Evolutionary conservation across 1,140 invertebrate species (phyloP).

Genomic region (Bombus waltoni): DNA sequence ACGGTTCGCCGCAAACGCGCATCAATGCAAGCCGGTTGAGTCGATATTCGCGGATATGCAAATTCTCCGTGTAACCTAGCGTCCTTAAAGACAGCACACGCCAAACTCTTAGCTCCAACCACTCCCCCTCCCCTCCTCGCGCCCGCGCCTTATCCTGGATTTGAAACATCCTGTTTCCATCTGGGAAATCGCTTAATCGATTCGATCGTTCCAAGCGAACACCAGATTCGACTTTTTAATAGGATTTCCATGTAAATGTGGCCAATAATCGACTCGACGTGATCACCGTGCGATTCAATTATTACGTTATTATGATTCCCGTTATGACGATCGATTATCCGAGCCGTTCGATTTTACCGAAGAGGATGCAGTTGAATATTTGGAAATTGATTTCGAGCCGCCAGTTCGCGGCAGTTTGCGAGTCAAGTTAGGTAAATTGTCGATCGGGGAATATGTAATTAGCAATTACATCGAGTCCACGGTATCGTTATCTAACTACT

Average conservation of each 20-base stretch:
- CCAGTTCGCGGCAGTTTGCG: background rate
- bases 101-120: too few species aligned
- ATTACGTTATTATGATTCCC: conserved; percentile 9
- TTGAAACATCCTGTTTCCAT: background rate
- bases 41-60: conserved; percentile 54
- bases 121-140: too few species aligned
- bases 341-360: background rate
- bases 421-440: conserved; percentile 24
- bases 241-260: background rate
- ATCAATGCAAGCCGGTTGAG: conserved; percentile 12
- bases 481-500: background rate
- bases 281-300: conserved; percentile 22
- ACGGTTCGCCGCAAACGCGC: conserved; percentile 34
- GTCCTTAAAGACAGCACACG: background rate
- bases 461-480: background rate
- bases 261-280: background rate
- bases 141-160: background rate
- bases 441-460: conserved; percentile 26
- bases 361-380: background rate
- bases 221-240: conserved; percentile 11
- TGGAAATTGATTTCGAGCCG: conserved; percentile 31
- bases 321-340: background rate
- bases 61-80: conserved; percentile 13
- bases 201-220: background rate
- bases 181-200: background rate